Percentiles rank a stretch among this genome's conserved stretches.
phyloP scores from a whole-genome alignment of 2,113 vertebrate species.

The Gnathonemus longibarbis region DNA sequence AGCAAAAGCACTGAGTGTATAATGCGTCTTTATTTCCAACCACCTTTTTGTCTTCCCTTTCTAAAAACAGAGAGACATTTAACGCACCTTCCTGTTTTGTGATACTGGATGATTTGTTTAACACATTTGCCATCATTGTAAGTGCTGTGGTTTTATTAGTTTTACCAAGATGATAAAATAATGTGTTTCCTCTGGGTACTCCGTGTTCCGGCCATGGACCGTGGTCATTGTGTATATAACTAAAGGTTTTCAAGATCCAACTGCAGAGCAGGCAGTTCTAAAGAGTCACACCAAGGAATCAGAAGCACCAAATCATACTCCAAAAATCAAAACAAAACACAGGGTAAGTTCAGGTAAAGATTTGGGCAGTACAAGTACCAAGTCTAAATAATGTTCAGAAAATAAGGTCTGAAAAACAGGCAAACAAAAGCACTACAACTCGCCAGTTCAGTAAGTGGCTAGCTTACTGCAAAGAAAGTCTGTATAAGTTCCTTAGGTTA shows the following conservation, averaged over 20 bases:
- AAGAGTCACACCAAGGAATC: background rate
- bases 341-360: background rate
- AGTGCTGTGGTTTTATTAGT: background rate
- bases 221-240: background rate
- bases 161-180: background rate
- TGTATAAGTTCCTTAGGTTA: background rate
- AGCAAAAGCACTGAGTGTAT: conserved; percentile 1
- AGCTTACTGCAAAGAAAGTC: background rate
- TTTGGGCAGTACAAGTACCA: background rate
- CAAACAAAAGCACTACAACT: background rate
- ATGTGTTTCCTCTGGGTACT: background rate
- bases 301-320: background rate
- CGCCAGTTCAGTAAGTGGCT: background rate
- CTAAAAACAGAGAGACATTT: conserved; percentile 24
- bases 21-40: conserved; percentile 16
- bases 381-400: background rate
- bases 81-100: background rate
- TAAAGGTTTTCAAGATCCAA: background rate
- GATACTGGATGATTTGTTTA: background rate
- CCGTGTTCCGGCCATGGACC: background rate
- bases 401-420: background rate
- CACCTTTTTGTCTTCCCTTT: background rate
- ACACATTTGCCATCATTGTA: background rate
- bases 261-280: background rate
- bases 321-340: background rate